Evolutionary conservation across 2,888 invertebrate species (phyloP).

Genomic region (Machimus rusticus): DNA sequence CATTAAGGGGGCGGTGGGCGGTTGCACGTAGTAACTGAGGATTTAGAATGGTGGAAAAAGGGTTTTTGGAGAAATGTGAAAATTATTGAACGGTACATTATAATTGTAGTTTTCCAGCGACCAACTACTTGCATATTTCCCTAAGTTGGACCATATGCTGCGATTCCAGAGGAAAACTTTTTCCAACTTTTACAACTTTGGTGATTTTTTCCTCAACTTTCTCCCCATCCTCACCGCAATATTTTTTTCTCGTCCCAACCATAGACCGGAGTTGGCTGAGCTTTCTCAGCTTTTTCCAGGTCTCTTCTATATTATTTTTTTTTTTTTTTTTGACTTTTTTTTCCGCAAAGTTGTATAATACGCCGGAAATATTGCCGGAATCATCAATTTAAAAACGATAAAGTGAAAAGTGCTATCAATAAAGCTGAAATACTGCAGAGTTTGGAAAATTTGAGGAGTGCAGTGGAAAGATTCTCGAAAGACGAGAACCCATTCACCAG

Average conservation of each 20-base stretch:
- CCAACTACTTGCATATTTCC: constrained; percentile 34
- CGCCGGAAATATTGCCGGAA: constrained; percentile 29
- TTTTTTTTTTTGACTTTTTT: not conserved
- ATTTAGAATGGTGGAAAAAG: not conserved
- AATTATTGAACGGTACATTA: constrained; percentile 35
- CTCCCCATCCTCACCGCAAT: not conserved
- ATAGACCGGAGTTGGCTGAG: not conserved
- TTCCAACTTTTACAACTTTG: constrained; percentile 33
- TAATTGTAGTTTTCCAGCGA: constrained; percentile 33
- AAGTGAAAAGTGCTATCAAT: constrained; percentile 27
- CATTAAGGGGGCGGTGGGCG: not conserved
- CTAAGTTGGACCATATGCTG: constrained; percentile 29
- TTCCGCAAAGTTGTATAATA: constrained; percentile 24
- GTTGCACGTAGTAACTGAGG: not conserved
- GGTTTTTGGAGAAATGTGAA: constrained; percentile 21
- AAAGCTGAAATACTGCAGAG: constrained; percentile 7
- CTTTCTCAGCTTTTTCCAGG: not conserved
- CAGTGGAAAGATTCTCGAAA: not conserved
- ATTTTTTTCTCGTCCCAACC: not conserved
- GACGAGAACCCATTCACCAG: not conserved
- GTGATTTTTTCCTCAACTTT: constrained; percentile 22
- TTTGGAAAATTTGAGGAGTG: not conserved
- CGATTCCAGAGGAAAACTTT: constrained; percentile 3
- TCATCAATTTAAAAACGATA: constrained; percentile 35
- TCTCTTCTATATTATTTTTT: not conserved